phyloP scores from a whole-genome alignment of 2,797 vertebrate genomes.

The Centropyge bicolor region DNA sequence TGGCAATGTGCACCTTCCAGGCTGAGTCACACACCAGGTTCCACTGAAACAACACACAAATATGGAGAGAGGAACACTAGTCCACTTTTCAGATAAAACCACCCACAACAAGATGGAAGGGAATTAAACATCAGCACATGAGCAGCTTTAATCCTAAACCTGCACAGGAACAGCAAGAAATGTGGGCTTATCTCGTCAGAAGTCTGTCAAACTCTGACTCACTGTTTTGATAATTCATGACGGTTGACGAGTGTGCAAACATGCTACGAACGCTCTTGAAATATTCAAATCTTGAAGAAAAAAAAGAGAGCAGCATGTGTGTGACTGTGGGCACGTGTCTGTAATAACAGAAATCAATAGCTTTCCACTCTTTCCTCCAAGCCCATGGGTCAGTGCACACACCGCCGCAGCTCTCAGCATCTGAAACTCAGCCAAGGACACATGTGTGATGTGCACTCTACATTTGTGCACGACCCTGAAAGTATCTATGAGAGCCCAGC shows the following conservation, averaged over 20 bases:
- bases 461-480: slow-evolving; percentile 25
- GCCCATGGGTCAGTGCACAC: slow-evolving; percentile 64
- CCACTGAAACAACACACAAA: slow-evolving; percentile 86
- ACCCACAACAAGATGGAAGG: slow-evolving; percentile 22
- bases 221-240: slow-evolving; percentile 50
- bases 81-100: slow-evolving; percentile 30
- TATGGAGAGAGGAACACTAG: slow-evolving; percentile 19
- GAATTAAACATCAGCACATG: slow-evolving; percentile 31
- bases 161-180: slow-evolving; percentile 23
- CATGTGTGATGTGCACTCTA: slow-evolving; percentile 29
- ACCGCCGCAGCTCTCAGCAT: slow-evolving; percentile 51
- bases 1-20: slow-evolving; percentile 98
- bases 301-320: slow-evolving; percentile 11
- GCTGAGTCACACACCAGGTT: slow-evolving; percentile 96
- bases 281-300: slow-evolving; percentile 40
- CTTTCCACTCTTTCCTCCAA: slow-evolving; percentile 48
- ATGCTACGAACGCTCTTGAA: slow-evolving; percentile 28
- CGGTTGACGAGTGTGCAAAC: slow-evolving; percentile 43
- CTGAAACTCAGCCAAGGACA: slow-evolving; percentile 59
- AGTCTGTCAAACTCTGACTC: slow-evolving; percentile 44
- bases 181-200: slow-evolving; percentile 25
- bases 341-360: slow-evolving; percentile 68
- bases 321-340: slow-evolving; percentile 30
- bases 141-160: slow-evolving; percentile 5
- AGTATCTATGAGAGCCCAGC: background rate